A percentile compares a stretch with the other conserved stretches of the same genome.
These are phyloP conservation scores for Limnephilus marmoratus DNA, from an alignment of 2,888 invertebrate species.

Conservation along the genomic window DNA sequence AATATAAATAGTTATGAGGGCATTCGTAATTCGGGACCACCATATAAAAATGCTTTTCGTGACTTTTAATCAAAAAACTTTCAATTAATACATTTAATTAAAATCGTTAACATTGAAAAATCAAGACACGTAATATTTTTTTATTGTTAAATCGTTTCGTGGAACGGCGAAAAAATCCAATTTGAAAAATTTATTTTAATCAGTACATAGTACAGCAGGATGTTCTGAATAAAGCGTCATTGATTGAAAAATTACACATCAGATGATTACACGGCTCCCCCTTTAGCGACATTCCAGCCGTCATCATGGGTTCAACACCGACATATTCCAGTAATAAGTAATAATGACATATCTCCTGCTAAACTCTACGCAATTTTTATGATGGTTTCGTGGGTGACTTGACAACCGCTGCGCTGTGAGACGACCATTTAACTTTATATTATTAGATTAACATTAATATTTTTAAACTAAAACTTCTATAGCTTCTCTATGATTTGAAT, in stretches of 20 bases:
- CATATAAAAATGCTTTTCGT: too few relatives aligned
- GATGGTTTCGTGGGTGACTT: not conserved
- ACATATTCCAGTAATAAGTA: not conserved
- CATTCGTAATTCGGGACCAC: too few relatives aligned
- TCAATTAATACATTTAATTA: too few relatives aligned
- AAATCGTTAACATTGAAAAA: too few relatives aligned
- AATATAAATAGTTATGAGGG: too few relatives aligned
- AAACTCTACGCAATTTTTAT: not conserved
- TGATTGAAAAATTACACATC: slow-evolving; percentile 28
- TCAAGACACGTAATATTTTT: not conserved
- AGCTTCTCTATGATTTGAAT: too few relatives aligned
- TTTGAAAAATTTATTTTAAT: not conserved
- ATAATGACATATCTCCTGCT: not conserved
- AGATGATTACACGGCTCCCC: not conserved
- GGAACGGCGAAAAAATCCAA: not conserved
- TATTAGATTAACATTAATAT: not conserved
- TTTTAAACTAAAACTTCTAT: too few relatives aligned
- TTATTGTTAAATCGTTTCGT: not conserved
- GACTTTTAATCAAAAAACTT: too few relatives aligned
- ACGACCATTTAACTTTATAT: not conserved
- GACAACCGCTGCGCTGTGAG: not conserved
- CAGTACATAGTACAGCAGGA: not conserved
- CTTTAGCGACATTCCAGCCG: not conserved
- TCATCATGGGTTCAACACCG: not conserved
- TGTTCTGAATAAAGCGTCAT: slow-evolving; percentile 17